Percentiles rank a stretch among this genome's conserved stretches.
phyloP scores from a whole-genome alignment of 2,113 vertebrate genomes.

The Aegithalos caudatus region DNA sequence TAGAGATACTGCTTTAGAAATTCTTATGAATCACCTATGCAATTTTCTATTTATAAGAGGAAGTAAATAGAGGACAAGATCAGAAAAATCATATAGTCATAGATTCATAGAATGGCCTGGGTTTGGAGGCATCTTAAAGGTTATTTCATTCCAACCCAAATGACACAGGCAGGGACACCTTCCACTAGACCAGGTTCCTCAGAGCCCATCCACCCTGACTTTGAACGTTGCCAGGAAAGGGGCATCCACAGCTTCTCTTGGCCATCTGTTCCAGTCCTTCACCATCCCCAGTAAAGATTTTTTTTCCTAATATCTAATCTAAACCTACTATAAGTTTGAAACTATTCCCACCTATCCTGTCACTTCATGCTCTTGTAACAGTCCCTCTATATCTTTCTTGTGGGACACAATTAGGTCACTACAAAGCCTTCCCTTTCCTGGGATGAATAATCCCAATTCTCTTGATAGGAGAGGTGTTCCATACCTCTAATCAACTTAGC shows the following conservation, averaged over 20 bases:
- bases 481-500: too few relatives aligned
- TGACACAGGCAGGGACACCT: background rate
- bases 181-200: background rate
- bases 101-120: background rate
- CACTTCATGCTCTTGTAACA: background rate
- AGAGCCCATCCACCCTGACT: background rate
- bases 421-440: background rate
- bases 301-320: background rate
- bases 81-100: background rate
- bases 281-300: background rate
- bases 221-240: background rate
- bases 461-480: background rate
- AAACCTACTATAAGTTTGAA: background rate
- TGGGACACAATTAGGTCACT: background rate
- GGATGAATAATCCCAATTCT: background rate
- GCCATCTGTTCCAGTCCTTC: background rate
- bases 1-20: background rate
- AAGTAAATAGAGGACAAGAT: background rate
- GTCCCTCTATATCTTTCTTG: background rate
- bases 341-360: background rate
- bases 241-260: background rate
- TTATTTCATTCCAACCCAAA: background rate
- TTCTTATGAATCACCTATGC: background rate
- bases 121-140: background rate
- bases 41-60: background rate